Percentiles rank a stretch among this genome's conserved stretches.
These are phyloP conservation scores for Ifrita kowaldi DNA, from an alignment of 2,113 vertebrate species.

Conservation along the genomic window DNA sequence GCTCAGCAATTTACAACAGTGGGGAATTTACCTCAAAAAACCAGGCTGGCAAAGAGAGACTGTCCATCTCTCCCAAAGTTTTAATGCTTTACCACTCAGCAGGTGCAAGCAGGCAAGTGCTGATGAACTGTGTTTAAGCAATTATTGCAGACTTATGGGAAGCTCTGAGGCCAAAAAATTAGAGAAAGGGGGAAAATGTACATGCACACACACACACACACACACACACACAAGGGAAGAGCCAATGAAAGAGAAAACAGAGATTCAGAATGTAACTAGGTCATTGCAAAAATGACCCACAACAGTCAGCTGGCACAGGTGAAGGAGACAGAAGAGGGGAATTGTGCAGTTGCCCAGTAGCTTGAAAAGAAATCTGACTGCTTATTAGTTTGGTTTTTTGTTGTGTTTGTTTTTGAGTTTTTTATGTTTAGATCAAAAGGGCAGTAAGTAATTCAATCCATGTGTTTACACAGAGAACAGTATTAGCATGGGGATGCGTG, in stretches of 20 bases:
- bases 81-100: not conserved
- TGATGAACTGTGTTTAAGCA: not conserved
- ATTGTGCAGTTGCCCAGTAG: slow-evolving; percentile 2
- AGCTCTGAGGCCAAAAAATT: not conserved
- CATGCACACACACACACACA: not conserved
- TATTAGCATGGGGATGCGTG: slow-evolving; percentile 24
- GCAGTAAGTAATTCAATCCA: slow-evolving; percentile 36
- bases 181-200: not conserved
- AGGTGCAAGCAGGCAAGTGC: not conserved
- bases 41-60: not conserved
- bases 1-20: not conserved
- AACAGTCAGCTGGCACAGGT: not conserved
- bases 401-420: not conserved
- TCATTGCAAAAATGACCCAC: not conserved
- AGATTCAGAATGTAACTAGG: not conserved
- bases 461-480: slow-evolving; percentile 15
- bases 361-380: slow-evolving; percentile 30
- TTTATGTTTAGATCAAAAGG: slow-evolving; percentile 54
- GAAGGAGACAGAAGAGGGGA: not conserved
- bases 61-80: not conserved
- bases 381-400: not conserved
- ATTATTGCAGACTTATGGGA: not conserved
- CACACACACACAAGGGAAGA: not conserved
- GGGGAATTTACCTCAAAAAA: not conserved
- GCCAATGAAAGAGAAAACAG: not conserved